Evolutionary conservation across 2,888 invertebrate species (phyloP), one percentile per base, ranked within the genome.

Genomic region (Orchestes rusci): DNA sequence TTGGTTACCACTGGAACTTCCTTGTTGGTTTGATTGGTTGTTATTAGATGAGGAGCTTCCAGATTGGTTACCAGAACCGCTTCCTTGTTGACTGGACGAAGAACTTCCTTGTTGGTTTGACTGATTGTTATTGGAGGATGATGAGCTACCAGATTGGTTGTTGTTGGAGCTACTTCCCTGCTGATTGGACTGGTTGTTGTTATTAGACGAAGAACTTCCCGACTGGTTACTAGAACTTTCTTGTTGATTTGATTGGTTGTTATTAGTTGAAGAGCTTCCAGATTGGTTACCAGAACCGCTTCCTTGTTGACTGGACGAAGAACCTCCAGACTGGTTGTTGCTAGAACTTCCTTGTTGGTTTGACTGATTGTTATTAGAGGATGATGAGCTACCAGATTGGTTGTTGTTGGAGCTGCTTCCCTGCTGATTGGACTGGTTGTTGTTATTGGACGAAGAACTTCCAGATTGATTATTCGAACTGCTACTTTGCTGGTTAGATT

Each of bases 121-220:
- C n/a, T 40, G 30, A 15, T 30, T 37, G 37, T 41, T 38, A 45
- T 52, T 39, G 23, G 46, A 39, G 42, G 46, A 46, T 10, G 29
- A 18, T 3, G 39, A 32, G 27, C 50, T 48, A n/a, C 42, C 36
- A 12, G 44, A 39, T 17, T 41, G 34, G 17, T 39, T 45, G 48
- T 34, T 52, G 38, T 40, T 10, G 17, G 47, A 43, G 29, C 39
- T 37, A n/a, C 17, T 4, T 32, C 52, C 16, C 48, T 47, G 5
- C n/a, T n/a, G n/a, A n/a, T n/a, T n/a, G n/a, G n/a, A 12, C 57
- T 40, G 30, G 17, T 30, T 37, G 37, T 41, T 38, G 46, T 52
- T 39, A 23, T 47, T 38, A 44, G 46, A 46, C 10, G 37, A 29
- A 4, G 39, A 32, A 27, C 52, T 49, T 10, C 42, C 36, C n/a